Percentiles rank a stretch among this genome's conserved stretches.
Evolutionary conservation across 2,888 invertebrate species (phyloP).

Genomic region (Polyommatus icarus): DNA sequence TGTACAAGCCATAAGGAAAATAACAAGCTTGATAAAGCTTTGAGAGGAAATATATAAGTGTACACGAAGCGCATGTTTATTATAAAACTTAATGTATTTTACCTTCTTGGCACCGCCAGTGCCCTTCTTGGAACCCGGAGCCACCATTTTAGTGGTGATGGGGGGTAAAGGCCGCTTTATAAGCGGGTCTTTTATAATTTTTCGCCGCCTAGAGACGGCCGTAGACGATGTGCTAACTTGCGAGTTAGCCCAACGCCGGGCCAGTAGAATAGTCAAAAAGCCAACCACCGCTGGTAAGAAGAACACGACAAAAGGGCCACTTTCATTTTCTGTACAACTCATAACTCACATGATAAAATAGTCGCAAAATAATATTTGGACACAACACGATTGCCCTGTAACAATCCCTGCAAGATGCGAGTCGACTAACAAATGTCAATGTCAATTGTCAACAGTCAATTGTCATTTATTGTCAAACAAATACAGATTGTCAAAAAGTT

Average conservation of each 20-base stretch:
- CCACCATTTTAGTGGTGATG: slow-evolving; percentile 71
- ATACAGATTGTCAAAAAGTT: too few relatives aligned
- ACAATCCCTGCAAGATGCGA: slow-evolving; percentile 34
- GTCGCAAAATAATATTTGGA: slow-evolving; percentile 61
- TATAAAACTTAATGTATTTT: slow-evolving; percentile 17
- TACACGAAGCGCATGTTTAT: slow-evolving; percentile 14
- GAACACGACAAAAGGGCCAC: slow-evolving; percentile 79
- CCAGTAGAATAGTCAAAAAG: slow-evolving; percentile 75
- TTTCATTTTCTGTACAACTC: slow-evolving; percentile 81
- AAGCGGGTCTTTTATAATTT: slow-evolving; percentile 75
- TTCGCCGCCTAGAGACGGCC: slow-evolving; percentile 74
- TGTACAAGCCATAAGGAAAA: neutral
- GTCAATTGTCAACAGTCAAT: neutral
- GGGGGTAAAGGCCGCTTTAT: slow-evolving; percentile 70
- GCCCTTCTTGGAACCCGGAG: slow-evolving; percentile 66
- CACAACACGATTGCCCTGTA: slow-evolving; percentile 39
- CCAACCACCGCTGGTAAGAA: slow-evolving; percentile 77
- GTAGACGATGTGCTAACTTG: slow-evolving; percentile 72
- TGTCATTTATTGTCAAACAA: too few relatives aligned
- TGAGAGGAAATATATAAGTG: neutral
- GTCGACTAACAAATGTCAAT: slow-evolving; percentile 32
- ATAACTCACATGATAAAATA: slow-evolving; percentile 79
- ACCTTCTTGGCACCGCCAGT: slow-evolving; percentile 67
- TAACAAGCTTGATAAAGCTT: neutral
- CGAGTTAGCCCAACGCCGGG: slow-evolving; percentile 74